Conservation (phyloP, 2,797 vertebrate species). For the Balearica regulorum region DNA sequence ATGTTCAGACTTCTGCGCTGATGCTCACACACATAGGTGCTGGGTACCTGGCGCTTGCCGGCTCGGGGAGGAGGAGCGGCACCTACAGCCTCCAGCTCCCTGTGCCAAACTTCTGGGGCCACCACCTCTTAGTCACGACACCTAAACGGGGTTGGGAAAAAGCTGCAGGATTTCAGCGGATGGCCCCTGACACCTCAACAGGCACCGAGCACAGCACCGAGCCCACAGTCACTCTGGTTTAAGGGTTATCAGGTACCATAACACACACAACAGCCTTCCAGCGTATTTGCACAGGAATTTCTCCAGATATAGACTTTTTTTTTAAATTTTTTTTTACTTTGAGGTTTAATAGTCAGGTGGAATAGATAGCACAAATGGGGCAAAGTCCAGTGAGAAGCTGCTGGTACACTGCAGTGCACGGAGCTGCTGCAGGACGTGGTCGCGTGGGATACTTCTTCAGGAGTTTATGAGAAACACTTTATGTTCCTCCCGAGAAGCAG, state of each 20-base stretch:
- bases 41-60: not conserved
- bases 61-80: not conserved
- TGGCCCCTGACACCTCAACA: fast-evolving
- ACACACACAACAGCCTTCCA: not conserved
- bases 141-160: fast-evolving
- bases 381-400: not conserved
- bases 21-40: not conserved
- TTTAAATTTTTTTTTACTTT: not conserved
- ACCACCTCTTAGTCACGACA: fast-evolving
- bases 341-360: not conserved
- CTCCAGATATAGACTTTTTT: not conserved
- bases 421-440: not conserved
- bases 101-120: not conserved
- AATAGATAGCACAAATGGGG: not conserved
- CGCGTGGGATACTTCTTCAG: not conserved
- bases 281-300: not conserved
- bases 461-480: not conserved
- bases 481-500: not conserved
- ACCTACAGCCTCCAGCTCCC: not conserved
- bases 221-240: fast-evolving
- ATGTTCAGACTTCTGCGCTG: not conserved
- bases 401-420: not conserved
- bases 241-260: not conserved
- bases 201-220: not conserved
- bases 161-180: not conserved